A percentile compares a stretch with the other conserved stretches of the same genome.
Conservation (phyloP, 37 sponge, comb jelly and placozoan species). For the Halisarca cf. caerulea region DNA sequence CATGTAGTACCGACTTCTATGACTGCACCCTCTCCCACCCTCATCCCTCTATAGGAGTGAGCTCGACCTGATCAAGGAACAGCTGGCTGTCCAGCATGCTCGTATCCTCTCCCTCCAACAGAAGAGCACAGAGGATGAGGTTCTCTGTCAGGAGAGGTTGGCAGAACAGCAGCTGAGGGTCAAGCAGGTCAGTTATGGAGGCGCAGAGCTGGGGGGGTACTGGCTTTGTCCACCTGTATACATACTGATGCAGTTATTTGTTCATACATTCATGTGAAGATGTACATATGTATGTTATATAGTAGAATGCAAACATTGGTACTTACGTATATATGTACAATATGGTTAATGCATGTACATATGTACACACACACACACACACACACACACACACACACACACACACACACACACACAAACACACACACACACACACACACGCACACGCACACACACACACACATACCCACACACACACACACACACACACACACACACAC, state of each 20-base stretch:
- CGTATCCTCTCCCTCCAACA: conserved; percentile 31
- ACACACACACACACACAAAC: no score
- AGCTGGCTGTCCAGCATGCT: conserved; percentile 72
- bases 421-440: no score
- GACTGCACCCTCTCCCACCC: no score
- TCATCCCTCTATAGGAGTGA: conserved; percentile 44
- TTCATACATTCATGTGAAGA: background rate
- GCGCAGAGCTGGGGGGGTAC: background rate
- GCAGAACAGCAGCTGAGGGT: conserved; percentile 81
- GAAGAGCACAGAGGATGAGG: conserved; percentile 12
- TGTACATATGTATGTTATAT: background rate
- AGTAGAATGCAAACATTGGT: background rate
- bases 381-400: no score
- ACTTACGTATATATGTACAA: background rate
- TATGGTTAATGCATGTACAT: background rate
- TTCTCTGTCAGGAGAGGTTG: conserved; percentile 59
- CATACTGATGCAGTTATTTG: no score
- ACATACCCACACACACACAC: no score
- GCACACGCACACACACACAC: no score
- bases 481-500: no score
- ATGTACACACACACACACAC: no score
- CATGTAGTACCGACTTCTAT: no score
- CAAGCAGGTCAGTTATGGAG: conserved; percentile 45
- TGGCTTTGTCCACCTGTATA: no score
- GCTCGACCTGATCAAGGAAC: conserved; percentile 41